These are phyloP conservation scores for Drosophila virilis DNA, from an alignment of 1,140 invertebrate species.

Conservation along the genomic window DNA sequence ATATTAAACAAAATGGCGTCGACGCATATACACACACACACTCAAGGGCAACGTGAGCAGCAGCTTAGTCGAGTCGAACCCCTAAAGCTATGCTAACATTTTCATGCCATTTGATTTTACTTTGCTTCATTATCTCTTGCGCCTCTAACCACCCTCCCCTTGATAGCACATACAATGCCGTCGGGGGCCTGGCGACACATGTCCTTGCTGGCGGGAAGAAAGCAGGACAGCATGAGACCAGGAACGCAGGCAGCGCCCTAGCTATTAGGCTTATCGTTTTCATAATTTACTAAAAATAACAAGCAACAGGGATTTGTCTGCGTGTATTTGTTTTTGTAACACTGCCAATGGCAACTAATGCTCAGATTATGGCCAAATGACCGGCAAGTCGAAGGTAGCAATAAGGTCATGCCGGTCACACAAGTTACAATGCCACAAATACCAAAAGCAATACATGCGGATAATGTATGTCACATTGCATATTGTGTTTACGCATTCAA, in stretches of 20 bases:
- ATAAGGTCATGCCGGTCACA: constrained; percentile 34
- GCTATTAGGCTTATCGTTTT: constrained; percentile 65
- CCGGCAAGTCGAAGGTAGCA: constrained; percentile 31
- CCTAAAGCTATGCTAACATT: constrained; percentile 58
- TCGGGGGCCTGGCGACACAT: constrained; percentile 45
- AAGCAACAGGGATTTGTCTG: constrained; percentile 48
- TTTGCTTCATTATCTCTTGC: constrained; percentile 46
- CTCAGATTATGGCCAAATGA: constrained; percentile 39
- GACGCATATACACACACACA: constrained; percentile 4
- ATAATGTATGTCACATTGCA: not conserved
- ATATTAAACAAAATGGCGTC: constrained; percentile 62
- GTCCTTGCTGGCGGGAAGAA: constrained; percentile 17
- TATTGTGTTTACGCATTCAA: too few species aligned
- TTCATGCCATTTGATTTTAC: constrained; percentile 66
- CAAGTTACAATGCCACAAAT: constrained; percentile 2
- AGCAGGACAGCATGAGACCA: not conserved
- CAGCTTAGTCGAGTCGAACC: constrained; percentile 41
- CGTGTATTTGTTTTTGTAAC: constrained; percentile 24
- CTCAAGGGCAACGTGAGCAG: constrained; percentile 6
- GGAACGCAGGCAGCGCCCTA: constrained; percentile 2
- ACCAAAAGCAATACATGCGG: not conserved
- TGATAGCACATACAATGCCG: not conserved
- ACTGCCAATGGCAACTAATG: constrained; percentile 43
- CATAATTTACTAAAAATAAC: constrained; percentile 69
- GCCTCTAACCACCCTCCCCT: not conserved